Evolutionary conservation across 2,888 invertebrate species (phyloP).

Genomic region (Tipula confusa): DNA sequence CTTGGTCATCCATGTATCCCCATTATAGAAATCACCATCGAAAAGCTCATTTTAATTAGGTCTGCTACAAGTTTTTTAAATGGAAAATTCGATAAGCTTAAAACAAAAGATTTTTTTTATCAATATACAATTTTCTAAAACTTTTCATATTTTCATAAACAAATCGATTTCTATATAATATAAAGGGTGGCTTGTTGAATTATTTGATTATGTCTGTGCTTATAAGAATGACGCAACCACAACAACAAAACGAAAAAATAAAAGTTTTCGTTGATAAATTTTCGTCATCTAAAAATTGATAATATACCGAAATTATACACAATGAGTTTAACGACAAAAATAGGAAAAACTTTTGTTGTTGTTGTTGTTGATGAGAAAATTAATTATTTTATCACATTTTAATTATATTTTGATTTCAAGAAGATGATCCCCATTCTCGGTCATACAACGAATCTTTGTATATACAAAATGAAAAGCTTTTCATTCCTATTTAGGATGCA

Average conservation of each 20-base stretch:
- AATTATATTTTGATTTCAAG: background rate
- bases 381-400: conserved; percentile 16
- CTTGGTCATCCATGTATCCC: background rate
- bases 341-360: background rate
- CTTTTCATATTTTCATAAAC: background rate
- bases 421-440: background rate
- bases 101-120: background rate
- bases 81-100: background rate
- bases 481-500: background rate
- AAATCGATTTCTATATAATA: too few species aligned
- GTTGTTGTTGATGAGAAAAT: too few species aligned
- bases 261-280: background rate
- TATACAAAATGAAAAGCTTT: background rate
- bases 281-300: background rate
- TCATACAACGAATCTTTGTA: background rate
- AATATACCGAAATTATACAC: background rate
- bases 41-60: background rate
- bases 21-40: background rate
- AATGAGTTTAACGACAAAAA: background rate
- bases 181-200: background rate
- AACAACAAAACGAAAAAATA: background rate
- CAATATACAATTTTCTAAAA: background rate
- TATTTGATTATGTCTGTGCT: background rate
- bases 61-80: background rate
- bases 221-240: background rate